Percentiles rank a stretch among this genome's conserved stretches.
phyloP scores from a whole-genome alignment of 2,113 vertebrate species.

The Spea bombifrons region DNA sequence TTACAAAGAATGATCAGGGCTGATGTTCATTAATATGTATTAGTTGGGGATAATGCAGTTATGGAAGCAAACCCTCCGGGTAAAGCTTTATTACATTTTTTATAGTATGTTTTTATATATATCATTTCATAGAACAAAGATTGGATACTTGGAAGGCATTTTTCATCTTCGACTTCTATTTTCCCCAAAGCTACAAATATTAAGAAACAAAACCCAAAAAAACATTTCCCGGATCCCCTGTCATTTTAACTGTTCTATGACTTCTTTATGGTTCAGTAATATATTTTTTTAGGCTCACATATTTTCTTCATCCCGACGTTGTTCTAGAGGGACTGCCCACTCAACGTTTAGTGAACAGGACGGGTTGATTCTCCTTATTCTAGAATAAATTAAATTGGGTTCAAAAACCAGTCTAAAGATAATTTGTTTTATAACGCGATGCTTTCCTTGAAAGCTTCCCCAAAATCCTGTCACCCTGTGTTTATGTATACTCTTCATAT shows the following conservation, averaged over 20 bases:
- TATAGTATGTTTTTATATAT: conserved; percentile 22
- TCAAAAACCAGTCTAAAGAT: too few relatives aligned
- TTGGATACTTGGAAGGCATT: neutral
- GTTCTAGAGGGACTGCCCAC: too few relatives aligned
- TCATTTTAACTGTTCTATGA: neutral
- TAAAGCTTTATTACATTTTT: conserved; percentile 31
- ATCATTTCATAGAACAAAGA: conserved; percentile 2
- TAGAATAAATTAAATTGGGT: too few relatives aligned
- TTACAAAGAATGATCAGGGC: neutral
- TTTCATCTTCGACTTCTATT: neutral
- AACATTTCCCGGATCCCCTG: neutral
- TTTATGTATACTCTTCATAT: too few relatives aligned
- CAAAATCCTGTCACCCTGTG: too few relatives aligned
- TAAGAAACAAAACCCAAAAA: neutral
- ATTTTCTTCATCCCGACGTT: too few relatives aligned
- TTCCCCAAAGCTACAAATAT: neutral
- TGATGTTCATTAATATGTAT: conserved; percentile 28
- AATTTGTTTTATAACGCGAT: too few relatives aligned
- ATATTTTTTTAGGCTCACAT: too few relatives aligned
- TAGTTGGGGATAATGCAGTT: neutral
- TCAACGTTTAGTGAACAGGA: too few relatives aligned
- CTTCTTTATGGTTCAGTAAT: neutral
- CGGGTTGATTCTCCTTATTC: too few relatives aligned
- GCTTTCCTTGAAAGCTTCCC: too few relatives aligned
- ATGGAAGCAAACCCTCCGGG: neutral